Base-by-base conservation (phyloP, 2,888 invertebrate species). In the Aspidiotus rigidus region DNA sequence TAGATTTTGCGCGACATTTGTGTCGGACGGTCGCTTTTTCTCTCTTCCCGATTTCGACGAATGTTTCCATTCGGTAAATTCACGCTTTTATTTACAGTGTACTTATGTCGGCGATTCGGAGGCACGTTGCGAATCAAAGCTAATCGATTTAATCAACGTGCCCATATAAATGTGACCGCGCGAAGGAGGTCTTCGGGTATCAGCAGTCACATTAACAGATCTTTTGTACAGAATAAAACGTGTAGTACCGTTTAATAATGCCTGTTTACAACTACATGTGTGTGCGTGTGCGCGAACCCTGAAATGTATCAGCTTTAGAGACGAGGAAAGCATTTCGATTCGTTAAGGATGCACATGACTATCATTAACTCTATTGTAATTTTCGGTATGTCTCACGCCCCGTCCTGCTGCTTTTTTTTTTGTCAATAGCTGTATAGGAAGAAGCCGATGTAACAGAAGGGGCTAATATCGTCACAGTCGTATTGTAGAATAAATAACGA, bases 351-450 rank as follows among this genome's bases (percentile, higher is more conserved):
- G 28, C 66, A 66, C 66, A 66, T 66, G 66, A 66, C 66, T 66
- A 66, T 66, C 66, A 66, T 66, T 66, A 66, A 66, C 66, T 66
- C 66, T 41, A 66, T 66, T 66, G 66, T 66, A 66, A 66, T 66
- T 66, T 59, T 44, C 42, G 57, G 13, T 66, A 49, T 44, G 44
- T 66, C 66, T 59, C 66, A 59, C 66, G 59, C 66, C 59, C 64
- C 13, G 56, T 28, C 13, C 66, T 17, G 42, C 28, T 28, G 28
- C 28, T 28, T 28, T 28, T 28, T 28, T 44, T 42, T 60, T 66
- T 59, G 59, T 66, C 66, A 66, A 66, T 64, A n/a, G 39, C 40
- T 40, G 42, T 40, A 64, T 54, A 55, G 15, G 17, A 40, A 57
- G 42, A 55, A 17, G 16, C 17, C 28, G 44, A 28, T 28, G 28